phyloP scores from a whole-genome alignment of 2,113 vertebrate genomes.

The Hyperopisus bebe region DNA sequence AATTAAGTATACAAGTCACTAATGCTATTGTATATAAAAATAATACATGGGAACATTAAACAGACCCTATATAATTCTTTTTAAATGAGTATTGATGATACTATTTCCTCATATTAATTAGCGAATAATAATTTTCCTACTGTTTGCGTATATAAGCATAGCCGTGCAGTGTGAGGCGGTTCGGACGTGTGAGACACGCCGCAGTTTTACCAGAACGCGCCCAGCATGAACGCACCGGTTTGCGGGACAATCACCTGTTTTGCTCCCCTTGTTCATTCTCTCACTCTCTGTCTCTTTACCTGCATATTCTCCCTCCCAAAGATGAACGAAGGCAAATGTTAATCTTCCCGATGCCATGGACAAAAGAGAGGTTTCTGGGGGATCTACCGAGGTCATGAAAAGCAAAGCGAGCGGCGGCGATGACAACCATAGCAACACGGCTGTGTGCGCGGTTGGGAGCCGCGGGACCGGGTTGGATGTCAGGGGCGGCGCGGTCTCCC shows the following conservation, averaged over 20 bases:
- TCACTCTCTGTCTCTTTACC: background rate
- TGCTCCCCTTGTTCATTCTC: background rate
- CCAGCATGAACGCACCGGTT: background rate
- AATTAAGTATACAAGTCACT: background rate
- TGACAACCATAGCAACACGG: conserved; percentile 50
- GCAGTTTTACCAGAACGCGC: background rate
- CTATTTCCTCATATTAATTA: background rate
- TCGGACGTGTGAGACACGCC: background rate
- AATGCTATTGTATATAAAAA: background rate
- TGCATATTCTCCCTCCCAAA: background rate
- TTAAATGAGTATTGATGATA: background rate
- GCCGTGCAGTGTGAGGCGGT: background rate
- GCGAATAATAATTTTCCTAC: background rate
- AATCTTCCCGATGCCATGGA: conserved; percentile 28
- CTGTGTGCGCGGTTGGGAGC: conserved; percentile 32
- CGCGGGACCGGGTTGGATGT: conserved; percentile 34
- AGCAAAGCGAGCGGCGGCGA: conserved; percentile 29
- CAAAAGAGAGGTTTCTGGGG: conserved; percentile 12
- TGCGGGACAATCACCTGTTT: background rate
- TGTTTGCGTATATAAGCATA: background rate
- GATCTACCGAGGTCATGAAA: conserved; percentile 10
- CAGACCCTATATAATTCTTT: background rate
- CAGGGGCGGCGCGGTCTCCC: conserved; percentile 31
- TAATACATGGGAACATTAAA: background rate
- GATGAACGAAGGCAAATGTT: background rate